Evolutionary conservation across 1,140 invertebrate species (phyloP).

Genomic region (Homalodisca vitripennis): DNA sequence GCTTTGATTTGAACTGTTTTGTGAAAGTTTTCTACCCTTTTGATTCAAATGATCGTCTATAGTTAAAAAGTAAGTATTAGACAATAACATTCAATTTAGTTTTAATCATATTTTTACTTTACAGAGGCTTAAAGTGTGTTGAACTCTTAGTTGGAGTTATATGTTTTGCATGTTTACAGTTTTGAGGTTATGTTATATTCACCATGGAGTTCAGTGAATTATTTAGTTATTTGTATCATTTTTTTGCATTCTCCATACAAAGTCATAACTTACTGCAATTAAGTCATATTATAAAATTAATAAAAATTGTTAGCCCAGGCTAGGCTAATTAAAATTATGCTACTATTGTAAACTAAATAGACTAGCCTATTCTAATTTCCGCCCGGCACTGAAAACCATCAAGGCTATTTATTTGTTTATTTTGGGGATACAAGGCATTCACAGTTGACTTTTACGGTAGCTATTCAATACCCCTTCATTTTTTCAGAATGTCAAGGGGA

Average conservation of each 20-base stretch:
- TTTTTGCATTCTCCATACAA: too few relatives aligned
- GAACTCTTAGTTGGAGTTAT: conserved; percentile 12
- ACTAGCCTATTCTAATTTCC: neutral
- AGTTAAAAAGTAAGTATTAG: conserved; percentile 20
- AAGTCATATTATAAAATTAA: neutral
- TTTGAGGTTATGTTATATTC: conserved; percentile 6
- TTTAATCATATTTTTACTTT: neutral
- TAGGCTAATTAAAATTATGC: neutral
- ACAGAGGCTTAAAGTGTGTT: neutral
- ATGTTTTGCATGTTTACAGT: conserved; percentile 13
- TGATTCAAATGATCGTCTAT: neutral
- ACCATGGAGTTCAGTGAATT: conserved; percentile 10
- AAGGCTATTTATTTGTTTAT: neutral
- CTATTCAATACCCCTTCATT: neutral
- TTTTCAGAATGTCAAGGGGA: conserved; percentile 23
- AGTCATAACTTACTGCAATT: neutral
- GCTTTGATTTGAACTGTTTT: neutral
- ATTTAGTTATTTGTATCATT: neutral
- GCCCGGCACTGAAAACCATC: neutral
- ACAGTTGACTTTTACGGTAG: neutral
- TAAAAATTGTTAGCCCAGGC: neutral
- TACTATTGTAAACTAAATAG: neutral
- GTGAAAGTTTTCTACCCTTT: neutral
- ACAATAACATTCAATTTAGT: neutral
- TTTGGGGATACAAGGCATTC: conserved; percentile 2